A percentile compares a stretch with the other conserved stretches of the same genome.
These are phyloP conservation scores for Bombus waltoni DNA, from an alignment of 1,140 invertebrate genomes.

Conservation along the genomic window DNA sequence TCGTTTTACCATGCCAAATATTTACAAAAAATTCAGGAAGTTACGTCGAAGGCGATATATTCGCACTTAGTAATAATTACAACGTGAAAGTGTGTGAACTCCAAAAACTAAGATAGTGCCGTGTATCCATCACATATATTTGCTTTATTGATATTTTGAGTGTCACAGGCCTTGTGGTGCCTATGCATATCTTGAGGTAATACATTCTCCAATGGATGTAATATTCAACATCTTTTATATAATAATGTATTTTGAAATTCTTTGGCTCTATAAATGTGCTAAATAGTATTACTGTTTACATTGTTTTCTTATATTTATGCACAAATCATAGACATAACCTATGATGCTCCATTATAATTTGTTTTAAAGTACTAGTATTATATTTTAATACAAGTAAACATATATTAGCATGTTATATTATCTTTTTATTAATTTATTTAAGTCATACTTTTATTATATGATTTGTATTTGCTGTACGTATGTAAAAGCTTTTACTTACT, in stretches of 20 bases:
- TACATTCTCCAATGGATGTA: slow-evolving; percentile 22
- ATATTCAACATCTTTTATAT: background rate
- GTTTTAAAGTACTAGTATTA: background rate
- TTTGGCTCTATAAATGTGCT: background rate
- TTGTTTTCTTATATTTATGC: slow-evolving; percentile 62
- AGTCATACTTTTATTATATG: slow-evolving; percentile 13
- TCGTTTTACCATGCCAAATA: slow-evolving; percentile 72
- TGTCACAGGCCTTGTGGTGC: slow-evolving; percentile 77
- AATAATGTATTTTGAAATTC: slow-evolving; percentile 1
- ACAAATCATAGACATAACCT: slow-evolving; percentile 72
- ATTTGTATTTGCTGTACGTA: background rate
- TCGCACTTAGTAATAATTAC: slow-evolving; percentile 65
- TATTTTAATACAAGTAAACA: background rate
- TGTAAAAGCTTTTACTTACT: background rate
- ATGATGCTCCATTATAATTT: slow-evolving; percentile 11
- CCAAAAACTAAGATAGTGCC: slow-evolving; percentile 62
- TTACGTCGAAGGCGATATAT: slow-evolving; percentile 65
- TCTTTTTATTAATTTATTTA: slow-evolving; percentile 1
- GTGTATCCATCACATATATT: slow-evolving; percentile 72
- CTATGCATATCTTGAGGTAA: slow-evolving; percentile 81
- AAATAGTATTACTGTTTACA: slow-evolving; percentile 74
- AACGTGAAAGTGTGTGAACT: slow-evolving; percentile 43
- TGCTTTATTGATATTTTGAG: slow-evolving; percentile 79
- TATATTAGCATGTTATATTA: background rate
- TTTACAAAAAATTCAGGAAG: slow-evolving; percentile 56